Evolutionary conservation across 2,888 invertebrate species (phyloP), one percentile per base, ranked within the genome.

Genomic region (Ochropleura plecta): DNA sequence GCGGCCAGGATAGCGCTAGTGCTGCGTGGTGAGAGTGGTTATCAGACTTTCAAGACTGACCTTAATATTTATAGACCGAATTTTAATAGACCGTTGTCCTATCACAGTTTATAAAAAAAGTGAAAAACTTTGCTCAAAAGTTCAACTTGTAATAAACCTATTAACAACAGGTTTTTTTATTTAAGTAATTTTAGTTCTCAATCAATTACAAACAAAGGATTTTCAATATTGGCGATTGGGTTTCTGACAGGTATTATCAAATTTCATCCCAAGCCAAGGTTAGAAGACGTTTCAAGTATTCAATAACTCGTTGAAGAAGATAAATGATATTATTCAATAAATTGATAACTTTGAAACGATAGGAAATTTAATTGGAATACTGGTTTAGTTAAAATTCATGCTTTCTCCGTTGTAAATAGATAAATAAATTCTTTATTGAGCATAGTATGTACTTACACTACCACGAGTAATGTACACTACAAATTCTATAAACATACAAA

Each of bases 181-280:
- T 30, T 55, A 48, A 5, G 2, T 0, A 30, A 0, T 64, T 55
- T 55, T 20, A 44, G 2, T 55, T 80, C 44, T 46, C 49, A 70
- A 66, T 76, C 46, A 65, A 59, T 66, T 42, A 40, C 4, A 62
- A 75, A 65, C 46, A 66, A 70, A 70, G 66, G 49, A 20, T 70
- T 70, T 63, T 62, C 53, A 65, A 68, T 68, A 64, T 30, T 9
- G 12, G 30, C 6, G 20, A 30, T 64, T 46, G n/a, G 65, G 60
- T 55, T 77, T 14, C 10, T 68, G 80, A 71, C 82, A 71, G 78
- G 68, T 82, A 82, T 71, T 76, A 82, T 77, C 46, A 68, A 82
- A 76, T 76, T 82, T 82, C 78, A 60, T 65, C 64, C 12, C 20
- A 20, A 71, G 63, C 6, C 44, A 62, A 71, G 30, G 65, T 81